Evolutionary conservation across 2,888 invertebrate species (phyloP), one percentile per base, ranked within the genome.

Genomic region (Molanna angustata): DNA sequence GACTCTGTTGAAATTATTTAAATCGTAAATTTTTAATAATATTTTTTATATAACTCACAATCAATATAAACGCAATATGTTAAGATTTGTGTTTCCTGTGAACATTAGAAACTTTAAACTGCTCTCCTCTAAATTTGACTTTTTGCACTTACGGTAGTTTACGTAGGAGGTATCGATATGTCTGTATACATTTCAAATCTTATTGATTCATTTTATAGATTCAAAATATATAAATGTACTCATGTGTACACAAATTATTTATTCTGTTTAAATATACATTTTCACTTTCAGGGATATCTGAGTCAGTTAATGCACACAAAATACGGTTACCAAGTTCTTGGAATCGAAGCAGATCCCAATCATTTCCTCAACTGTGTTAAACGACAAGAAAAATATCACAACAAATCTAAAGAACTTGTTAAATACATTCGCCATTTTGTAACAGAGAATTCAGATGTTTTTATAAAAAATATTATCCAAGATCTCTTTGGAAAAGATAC

Each of bases 281-380:
- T 41, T 49, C n/a, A n/a, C n/a, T n/a, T 46, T 17, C 66, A 86
- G 86, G 90, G 90, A 0, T 88, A 90, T 64, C 70, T 90, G 41
- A 84, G 85, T 58, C 84, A 87, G 65, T 65, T 82, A n/a, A 64
- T 90, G 18, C 72, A 78, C 62, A 71, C 79, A 63, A 72, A 72
- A 14, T 80, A 80, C n/a, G 68, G 74, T 4, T 80, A 78, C 57
- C 75, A 75, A 61, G 79, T 89, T 9, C 64, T 89, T 6, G 89
- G 87, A 4, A 64, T 90, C 45, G 90, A 90, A 70, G 79, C 81
- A 33, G 82, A 80, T 54, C 63, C 67, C 31, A 66, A 69, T 14
- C 77, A 82, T 49, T 78, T 85, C 21, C 65, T 76, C 35, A 70
- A 73, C 14, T 86, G 88, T 1, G 73, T 74, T 54, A 70, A 69